Conservation (phyloP, 2,888 invertebrate species). For the Cremastobaeus sp. region DNA sequence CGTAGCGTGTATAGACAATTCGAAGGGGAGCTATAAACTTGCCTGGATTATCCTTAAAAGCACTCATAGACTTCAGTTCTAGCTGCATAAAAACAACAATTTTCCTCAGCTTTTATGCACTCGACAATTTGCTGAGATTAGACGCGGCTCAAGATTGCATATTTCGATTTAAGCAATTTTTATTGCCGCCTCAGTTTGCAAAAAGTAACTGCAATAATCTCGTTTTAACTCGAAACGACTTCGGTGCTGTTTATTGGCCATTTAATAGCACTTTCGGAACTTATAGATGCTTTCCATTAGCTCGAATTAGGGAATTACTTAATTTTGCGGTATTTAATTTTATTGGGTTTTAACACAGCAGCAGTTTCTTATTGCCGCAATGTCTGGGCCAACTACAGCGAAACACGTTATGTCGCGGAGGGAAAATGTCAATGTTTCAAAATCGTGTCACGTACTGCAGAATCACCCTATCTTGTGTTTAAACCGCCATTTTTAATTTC, state of each 20-base stretch:
- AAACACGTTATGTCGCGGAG: constrained; percentile 40
- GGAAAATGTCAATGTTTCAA: constrained; percentile 59
- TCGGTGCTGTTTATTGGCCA: too few species aligned
- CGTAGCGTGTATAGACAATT: constrained; percentile 49
- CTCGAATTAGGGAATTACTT: too few species aligned
- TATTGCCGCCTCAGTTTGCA: too few species aligned
- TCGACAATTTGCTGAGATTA: too few species aligned
- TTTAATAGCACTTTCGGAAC: too few species aligned
- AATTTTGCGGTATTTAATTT: constrained; percentile 20
- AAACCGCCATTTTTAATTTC: constrained; percentile 57
- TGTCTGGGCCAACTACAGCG: constrained; percentile 12
- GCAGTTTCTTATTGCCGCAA: constrained; percentile 31
- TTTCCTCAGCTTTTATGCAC: constrained; percentile 3
- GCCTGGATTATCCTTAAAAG: constrained; percentile 38
- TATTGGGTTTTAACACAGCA: constrained; percentile 27
- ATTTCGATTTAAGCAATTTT: too few species aligned
- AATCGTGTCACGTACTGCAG: constrained; percentile 64
- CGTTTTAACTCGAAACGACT: too few species aligned
- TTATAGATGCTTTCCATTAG: too few species aligned
- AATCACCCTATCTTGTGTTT: constrained; percentile 60
- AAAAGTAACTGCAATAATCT: too few species aligned
- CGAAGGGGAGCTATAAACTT: constrained; percentile 38
- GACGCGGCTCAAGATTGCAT: too few species aligned
- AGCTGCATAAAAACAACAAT: constrained; percentile 19
- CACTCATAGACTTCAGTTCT: constrained; percentile 21